Conservation (phyloP, 2,113 vertebrate species). For the Meriones unguiculatus region DNA sequence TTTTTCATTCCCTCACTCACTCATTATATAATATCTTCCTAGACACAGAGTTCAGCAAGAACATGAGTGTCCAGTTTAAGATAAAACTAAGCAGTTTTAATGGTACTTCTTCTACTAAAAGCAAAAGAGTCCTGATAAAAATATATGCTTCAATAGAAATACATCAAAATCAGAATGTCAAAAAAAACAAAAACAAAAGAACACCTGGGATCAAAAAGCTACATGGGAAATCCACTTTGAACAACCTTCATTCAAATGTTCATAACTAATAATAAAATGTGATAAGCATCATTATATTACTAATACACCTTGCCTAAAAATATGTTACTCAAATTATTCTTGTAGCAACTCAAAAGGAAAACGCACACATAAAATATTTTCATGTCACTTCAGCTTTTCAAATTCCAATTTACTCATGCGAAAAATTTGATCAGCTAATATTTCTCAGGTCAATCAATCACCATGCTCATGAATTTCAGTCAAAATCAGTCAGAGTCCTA, state of each 20-base stretch:
- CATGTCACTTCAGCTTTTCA: neutral
- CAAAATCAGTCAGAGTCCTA: neutral
- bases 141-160: neutral
- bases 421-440: constrained; percentile 31
- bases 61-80: neutral
- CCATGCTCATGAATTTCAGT: neutral
- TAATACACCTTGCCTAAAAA: neutral
- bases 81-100: constrained; percentile 24
- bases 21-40: neutral
- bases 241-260: constrained; percentile 5
- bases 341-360: constrained; percentile 17
- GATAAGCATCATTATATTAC: neutral
- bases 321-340: constrained; percentile 8
- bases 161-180: neutral
- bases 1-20: neutral
- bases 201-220: neutral
- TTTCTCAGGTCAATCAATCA: constrained; percentile 34
- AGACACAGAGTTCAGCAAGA: neutral
- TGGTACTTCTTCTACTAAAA: constrained; percentile 44
- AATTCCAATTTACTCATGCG: neutral
- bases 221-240: neutral
- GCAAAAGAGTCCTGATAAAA: constrained; percentile 3
- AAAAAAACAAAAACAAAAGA: neutral
- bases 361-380: constrained; percentile 2
- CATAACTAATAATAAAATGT: constrained; percentile 14